Conservation (phyloP, 2,797 vertebrate species). For the Australoheros facetus region DNA sequence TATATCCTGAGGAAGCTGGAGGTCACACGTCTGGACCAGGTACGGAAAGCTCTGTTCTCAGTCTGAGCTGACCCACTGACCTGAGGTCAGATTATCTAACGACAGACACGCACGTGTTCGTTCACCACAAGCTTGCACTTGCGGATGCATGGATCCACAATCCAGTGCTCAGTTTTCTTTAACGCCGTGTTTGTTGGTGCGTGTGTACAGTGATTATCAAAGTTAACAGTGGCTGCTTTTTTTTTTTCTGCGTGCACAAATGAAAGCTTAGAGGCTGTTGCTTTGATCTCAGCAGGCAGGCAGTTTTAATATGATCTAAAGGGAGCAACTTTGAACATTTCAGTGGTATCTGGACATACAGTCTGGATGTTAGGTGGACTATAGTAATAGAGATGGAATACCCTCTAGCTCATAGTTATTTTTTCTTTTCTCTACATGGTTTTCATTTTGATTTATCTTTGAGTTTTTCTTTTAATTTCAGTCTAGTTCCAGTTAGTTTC, state of each 20-base stretch:
- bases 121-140: not conserved
- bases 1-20: conserved; percentile 87
- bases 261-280: not conserved
- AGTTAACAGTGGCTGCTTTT: not conserved
- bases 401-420: not conserved
- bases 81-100: conserved; percentile 52
- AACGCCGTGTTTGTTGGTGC: not conserved
- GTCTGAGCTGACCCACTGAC: conserved; percentile 54
- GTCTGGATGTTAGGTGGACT: not conserved
- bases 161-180: not conserved
- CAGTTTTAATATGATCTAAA: not conserved
- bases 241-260: not conserved
- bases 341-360: not conserved
- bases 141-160: not conserved
- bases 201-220: not conserved
- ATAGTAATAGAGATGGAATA: not conserved
- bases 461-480: not conserved
- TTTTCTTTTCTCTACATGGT: not conserved
- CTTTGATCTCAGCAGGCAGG: not conserved
- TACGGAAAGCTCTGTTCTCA: conserved; percentile 66
- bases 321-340: not conserved
- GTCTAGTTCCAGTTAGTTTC: not conserved
- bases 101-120: conserved; percentile 15
- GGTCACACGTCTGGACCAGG: conserved; percentile 80
- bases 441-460: not conserved